Conservation (phyloP, 1,140 invertebrate species). For the Bombus pyrosoma region DNA sequence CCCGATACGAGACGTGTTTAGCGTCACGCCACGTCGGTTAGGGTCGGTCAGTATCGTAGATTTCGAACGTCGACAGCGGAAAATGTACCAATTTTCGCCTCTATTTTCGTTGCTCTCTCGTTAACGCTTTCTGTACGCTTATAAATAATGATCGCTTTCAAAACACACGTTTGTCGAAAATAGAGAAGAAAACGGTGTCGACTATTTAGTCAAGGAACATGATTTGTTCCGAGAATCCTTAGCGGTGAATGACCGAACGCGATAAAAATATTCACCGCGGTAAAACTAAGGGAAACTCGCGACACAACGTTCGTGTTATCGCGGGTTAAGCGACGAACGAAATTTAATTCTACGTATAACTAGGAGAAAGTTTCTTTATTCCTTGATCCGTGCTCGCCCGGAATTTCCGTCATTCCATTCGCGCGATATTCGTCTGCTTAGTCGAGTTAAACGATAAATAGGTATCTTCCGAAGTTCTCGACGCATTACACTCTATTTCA, state of each 20-base stretch:
- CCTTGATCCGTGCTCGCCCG: background rate
- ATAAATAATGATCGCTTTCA: too few species aligned
- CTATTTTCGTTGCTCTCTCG: background rate
- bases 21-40: background rate
- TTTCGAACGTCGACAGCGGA: too few species aligned
- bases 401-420: background rate
- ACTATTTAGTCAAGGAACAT: slow-evolving; percentile 45
- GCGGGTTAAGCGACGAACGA: slow-evolving; percentile 47
- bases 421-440: too few species aligned
- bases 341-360: slow-evolving; percentile 53
- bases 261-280: slow-evolving; percentile 58
- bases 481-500: too few species aligned
- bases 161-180: background rate
- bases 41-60: slow-evolving; percentile 20
- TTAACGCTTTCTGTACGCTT: background rate
- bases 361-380: slow-evolving; percentile 47
- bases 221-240: slow-evolving; percentile 20
- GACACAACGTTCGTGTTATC: slow-evolving; percentile 38
- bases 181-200: background rate
- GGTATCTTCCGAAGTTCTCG: background rate
- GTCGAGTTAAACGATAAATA: slow-evolving; percentile 18
- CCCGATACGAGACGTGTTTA: background rate
- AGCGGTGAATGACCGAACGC: background rate
- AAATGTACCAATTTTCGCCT: background rate
- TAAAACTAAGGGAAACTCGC: slow-evolving; percentile 47